Base-by-base conservation (phyloP, 2,113 vertebrate genomes). In the Grammomys surdaster region DNA sequence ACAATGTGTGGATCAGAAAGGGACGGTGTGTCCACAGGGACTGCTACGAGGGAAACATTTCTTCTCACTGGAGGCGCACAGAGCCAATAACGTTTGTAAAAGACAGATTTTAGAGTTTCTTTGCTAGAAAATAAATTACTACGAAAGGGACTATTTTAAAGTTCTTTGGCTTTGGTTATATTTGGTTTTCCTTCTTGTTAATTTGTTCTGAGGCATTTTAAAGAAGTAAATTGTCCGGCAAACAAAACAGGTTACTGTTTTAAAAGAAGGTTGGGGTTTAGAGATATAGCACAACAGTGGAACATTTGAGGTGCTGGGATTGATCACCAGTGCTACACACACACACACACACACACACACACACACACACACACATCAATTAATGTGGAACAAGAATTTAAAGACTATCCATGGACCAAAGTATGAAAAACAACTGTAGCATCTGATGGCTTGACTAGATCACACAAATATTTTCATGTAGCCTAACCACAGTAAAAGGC, bases 1-100 rank as follows among this genome's bases (percentile, higher is more conserved):
- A 76, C 95, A 89, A 76, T 89, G 17, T 77, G 73, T 90, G 65
- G 60, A 69, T 97, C 88, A 90, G 94, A 73, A 87, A 95, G 89
- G 95, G 12, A 17, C 3, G 7, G 16, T 70, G 56, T 88, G 81
- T 93, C 81, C 43, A 3, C 77, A 86, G 54, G 90, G 90, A 40
- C 5, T 72, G 17, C n/a, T 81, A 46, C 80, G 92, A 95, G n/a
- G 65, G 89, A 87, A 95, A 97, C 93, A 60, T 43, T n/a, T 3
- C 94, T 78, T 40, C 93, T 63, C 93, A 28, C 51, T 70, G 76
- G 40, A 97, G 40, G 33, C 54, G 56, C 43, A 60, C 72, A 60
- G 46, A 56, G 93, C 46, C 22, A 97, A 63, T 46, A 26, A 86
- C 73, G 60, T 89, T 92, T 89, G 36, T 24, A 67, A 20, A 94